Percentiles rank a stretch among this genome's conserved stretches.
These are phyloP conservation scores for Trachops cirrhosus DNA, from an alignment of 2,797 vertebrate genomes.

Conservation along the genomic window DNA sequence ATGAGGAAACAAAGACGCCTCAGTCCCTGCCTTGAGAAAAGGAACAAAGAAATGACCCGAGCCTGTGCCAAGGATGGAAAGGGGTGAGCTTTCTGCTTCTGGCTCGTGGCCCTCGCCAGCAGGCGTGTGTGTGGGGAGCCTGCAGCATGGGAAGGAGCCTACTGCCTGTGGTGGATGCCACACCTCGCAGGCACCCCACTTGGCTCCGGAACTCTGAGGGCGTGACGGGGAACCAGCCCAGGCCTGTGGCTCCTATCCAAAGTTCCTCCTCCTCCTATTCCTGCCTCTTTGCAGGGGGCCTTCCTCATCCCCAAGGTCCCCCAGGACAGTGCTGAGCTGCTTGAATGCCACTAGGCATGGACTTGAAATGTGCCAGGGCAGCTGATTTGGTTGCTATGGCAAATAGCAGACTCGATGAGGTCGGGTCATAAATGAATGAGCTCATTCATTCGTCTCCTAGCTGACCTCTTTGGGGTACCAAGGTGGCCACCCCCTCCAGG, in stretches of 20 bases:
- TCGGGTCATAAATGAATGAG: background rate
- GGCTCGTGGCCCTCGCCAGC: background rate
- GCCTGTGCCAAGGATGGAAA: background rate
- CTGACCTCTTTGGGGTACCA: background rate
- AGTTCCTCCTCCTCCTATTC: background rate
- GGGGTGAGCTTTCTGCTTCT: background rate
- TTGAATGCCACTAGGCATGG: background rate
- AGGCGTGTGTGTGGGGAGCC: background rate
- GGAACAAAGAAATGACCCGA: background rate
- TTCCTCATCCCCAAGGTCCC: background rate
- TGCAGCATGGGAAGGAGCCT: background rate
- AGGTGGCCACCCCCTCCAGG: background rate
- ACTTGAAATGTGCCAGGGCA: background rate
- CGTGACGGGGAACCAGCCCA: background rate
- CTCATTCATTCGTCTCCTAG: background rate
- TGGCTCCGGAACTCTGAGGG: background rate
- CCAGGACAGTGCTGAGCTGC: background rate
- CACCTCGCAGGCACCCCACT: background rate
- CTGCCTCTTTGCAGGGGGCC: background rate
- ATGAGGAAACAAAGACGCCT: background rate
- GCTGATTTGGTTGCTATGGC: background rate
- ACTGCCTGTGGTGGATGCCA: rapidly evolving
- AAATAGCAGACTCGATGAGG: background rate
- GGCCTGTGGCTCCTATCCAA: background rate
- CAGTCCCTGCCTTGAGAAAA: background rate